Evolutionary conservation across 2,888 invertebrate species (phyloP).

Genomic region (Dynastes hyllus): DNA sequence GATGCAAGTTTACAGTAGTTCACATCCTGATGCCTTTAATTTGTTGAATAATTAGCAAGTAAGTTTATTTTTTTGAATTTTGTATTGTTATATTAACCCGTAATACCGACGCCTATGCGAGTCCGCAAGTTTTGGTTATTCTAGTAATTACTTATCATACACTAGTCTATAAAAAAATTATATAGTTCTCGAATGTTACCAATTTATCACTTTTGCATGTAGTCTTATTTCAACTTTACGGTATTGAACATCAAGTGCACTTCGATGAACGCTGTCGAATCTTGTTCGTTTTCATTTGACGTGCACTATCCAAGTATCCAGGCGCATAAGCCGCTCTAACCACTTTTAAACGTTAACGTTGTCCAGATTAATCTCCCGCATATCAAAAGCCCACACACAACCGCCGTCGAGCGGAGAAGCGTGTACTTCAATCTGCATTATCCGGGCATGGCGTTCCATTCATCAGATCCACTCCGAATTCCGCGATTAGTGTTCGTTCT

Average conservation of each 20-base stretch:
- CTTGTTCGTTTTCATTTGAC: slow-evolving; percentile 8
- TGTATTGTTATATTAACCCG: no score
- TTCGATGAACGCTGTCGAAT: not conserved
- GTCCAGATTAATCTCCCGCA: slow-evolving; percentile 37
- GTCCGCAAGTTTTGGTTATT: no score
- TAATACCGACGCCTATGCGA: no score
- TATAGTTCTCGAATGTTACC: no score
- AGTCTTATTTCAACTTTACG: not conserved
- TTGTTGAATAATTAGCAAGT: no score
- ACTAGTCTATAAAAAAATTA: no score
- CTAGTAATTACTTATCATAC: no score
- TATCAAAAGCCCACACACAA: slow-evolving; percentile 21
- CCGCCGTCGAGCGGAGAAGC: slow-evolving; percentile 3
- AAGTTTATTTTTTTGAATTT: no score
- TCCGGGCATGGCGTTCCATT: slow-evolving; percentile 22
- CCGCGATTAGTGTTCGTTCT: slow-evolving; percentile 33
- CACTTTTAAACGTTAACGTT: slow-evolving; percentile 40
- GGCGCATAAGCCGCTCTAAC: slow-evolving; percentile 8
- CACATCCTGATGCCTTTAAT: no score
- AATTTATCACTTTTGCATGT: no score
- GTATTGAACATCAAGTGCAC: not conserved
- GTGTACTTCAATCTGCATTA: slow-evolving; percentile 38
- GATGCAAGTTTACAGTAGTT: no score
- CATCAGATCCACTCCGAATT: slow-evolving; percentile 25
- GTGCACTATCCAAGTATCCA: slow-evolving; percentile 20